phyloP scores from a whole-genome alignment of 2,888 invertebrate species.

The Noctua pronuba region DNA sequence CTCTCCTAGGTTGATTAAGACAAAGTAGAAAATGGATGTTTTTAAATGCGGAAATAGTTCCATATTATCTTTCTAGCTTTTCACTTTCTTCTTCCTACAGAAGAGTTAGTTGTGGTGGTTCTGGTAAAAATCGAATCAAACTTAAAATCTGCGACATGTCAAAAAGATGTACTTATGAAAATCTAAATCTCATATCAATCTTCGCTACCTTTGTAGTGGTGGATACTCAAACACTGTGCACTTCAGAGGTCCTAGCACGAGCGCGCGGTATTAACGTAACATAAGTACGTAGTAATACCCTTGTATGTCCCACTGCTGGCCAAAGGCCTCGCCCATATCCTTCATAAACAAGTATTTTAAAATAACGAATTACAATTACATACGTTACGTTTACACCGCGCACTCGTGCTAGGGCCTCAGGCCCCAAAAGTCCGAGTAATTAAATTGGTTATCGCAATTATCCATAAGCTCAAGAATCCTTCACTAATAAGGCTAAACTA shows the following conservation, averaged over 20 bases:
- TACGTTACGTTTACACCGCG: too few species aligned
- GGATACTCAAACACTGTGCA: background rate
- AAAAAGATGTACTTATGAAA: background rate
- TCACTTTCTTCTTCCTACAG: background rate
- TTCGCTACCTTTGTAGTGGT: background rate
- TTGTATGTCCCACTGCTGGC: too few species aligned
- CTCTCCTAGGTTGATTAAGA: background rate
- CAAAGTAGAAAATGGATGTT: background rate
- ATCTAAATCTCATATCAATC: background rate
- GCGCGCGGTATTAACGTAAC: too few species aligned
- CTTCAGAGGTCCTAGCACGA: too few species aligned
- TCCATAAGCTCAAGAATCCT: background rate
- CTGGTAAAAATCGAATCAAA: background rate
- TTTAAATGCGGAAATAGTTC: background rate
- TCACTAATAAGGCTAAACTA: constrained; percentile 7
- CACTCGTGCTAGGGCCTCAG: background rate
- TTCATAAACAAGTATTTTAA: too few species aligned
- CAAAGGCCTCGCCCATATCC: too few species aligned
- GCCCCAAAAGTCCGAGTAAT: background rate
- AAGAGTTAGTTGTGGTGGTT: background rate
- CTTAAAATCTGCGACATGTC: background rate
- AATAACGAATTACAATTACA: too few species aligned
- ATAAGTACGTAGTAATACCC: too few species aligned
- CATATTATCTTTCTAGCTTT: background rate
- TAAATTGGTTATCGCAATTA: background rate